A percentile compares a stretch with the other conserved stretches of the same genome.
Conservation (phyloP, 2,797 vertebrate species). For the Mormyrops attenuatus region DNA sequence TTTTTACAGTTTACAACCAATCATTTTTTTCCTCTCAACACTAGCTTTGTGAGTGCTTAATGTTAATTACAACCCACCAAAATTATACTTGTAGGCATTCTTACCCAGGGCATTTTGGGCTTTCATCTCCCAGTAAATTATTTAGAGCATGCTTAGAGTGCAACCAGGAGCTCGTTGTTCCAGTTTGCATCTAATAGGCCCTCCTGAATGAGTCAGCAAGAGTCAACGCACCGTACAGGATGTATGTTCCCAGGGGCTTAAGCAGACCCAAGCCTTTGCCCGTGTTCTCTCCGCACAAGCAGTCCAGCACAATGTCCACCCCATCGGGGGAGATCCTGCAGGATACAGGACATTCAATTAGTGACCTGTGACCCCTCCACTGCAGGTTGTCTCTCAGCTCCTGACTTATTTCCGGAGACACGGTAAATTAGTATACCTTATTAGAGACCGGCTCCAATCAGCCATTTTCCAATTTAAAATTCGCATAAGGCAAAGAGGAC, state of each 20-base stretch:
- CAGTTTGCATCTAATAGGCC: not conserved
- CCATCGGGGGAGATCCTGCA: conserved; percentile 89
- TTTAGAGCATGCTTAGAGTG: not conserved
- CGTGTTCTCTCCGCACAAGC: conserved; percentile 93
- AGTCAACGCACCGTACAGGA: conserved; percentile 86
- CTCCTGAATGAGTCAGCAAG: not conserved
- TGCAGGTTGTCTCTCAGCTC: not conserved
- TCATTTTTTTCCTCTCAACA: not conserved
- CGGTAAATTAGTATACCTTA: not conserved
- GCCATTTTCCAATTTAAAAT: not conserved
- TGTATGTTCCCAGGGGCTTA: conserved; percentile 91
- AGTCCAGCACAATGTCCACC: conserved; percentile 93
- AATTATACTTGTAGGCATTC: not conserved
- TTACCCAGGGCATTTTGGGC: not conserved
- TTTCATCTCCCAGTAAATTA: not conserved
- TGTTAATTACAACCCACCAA: not conserved
- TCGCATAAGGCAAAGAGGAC: not conserved
- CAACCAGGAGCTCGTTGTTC: not conserved
- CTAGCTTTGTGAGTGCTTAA: not conserved
- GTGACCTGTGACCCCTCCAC: not conserved
- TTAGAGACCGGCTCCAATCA: not conserved
- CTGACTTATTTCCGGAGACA: not conserved
- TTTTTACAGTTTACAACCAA: not conserved
- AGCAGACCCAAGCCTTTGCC: conserved; percentile 90
- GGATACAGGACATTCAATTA: conserved; percentile 25